Evolutionary conservation across 1,140 invertebrate species (phyloP), one percentile per base, ranked within the genome.

Genomic region (Physella acuta): DNA sequence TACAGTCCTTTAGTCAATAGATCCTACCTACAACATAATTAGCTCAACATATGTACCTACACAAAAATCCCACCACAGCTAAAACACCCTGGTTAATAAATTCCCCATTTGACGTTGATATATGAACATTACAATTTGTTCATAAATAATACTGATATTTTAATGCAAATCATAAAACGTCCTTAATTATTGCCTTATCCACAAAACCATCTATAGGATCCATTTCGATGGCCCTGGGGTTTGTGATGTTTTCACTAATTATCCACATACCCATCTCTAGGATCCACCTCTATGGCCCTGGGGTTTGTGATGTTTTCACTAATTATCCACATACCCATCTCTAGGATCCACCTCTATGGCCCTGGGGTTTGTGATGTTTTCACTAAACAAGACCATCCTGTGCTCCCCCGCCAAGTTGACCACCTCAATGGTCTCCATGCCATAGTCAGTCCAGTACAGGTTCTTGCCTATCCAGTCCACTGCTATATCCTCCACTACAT

Each of bases 401-500:
- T 91, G 89, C 0, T 89, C 88, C 0, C 95, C 95, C 75, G 94
- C 92, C 80, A 95, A 90, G 59, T 90, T 91, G 0, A 93, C 89
- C 0, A 97, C 95, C 85, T 97, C 95, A 31, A 99, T 93, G 0
- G 93, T 95, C 79, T 97, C 95, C 3, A 98, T 83, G 72, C 94
- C 91, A 11, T 94, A 97, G 84, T 98, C 96, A 31, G 97, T 86
- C 95, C 95, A 98, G 81, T 99, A 99, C 0, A 99, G 85, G 83
- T 98, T 98, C 30, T 91, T 89, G 0, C 90, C 94, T 26, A 99
- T 90, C 96, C 96, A 99, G 84, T 99, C 96, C 73, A 96, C 95
- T 1, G 95, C 95, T 16, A 99, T 83, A 0, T 94, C 95, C 88
- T 97, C 95, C 0, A 98, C 94, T 2, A 98, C 84, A 83, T 97